phyloP scores from a whole-genome alignment of 2,113 vertebrate genomes.

The Melospiza melodia region DNA sequence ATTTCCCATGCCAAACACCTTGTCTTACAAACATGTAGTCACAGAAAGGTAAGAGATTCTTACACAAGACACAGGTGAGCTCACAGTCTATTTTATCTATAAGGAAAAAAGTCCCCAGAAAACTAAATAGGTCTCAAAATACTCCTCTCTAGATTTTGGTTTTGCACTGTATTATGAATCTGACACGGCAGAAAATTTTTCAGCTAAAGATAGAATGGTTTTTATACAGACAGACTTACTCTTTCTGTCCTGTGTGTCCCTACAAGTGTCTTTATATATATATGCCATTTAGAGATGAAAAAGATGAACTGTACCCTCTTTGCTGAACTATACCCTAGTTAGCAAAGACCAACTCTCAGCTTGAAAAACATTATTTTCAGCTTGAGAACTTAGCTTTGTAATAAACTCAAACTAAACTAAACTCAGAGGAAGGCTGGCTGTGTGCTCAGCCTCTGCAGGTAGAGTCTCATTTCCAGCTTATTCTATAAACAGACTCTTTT shows the following conservation, averaged over 20 bases:
- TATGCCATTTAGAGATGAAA: not conserved
- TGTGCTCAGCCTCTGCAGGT: slow-evolving; percentile 63
- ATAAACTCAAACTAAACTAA: slow-evolving; percentile 62
- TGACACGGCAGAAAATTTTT: slow-evolving; percentile 21
- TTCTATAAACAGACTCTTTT: slow-evolving; percentile 52
- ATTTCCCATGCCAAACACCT: not conserved
- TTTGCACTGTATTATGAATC: slow-evolving; percentile 37
- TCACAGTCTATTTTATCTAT: slow-evolving; percentile 17
- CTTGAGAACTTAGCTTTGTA: slow-evolving; percentile 22
- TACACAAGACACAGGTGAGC: not conserved
- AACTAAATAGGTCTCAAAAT: slow-evolving; percentile 36
- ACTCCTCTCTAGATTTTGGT: slow-evolving; percentile 1
- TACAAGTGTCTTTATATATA: not conserved
- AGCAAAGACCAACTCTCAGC: not conserved
- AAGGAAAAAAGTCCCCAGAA: slow-evolving; percentile 32
- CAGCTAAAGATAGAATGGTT: not conserved
- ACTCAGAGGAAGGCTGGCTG: slow-evolving; percentile 46
- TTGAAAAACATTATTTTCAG: not conserved
- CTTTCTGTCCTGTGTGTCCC: not conserved
- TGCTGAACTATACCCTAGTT: not conserved
- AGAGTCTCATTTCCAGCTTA: slow-evolving; percentile 56
- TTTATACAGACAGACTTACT: not conserved
- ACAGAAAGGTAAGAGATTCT: not conserved
- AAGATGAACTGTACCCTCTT: slow-evolving; percentile 44
- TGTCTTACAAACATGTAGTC: not conserved